Evolutionary conservation across 2,113 vertebrate species (phyloP), one percentile per base, ranked within the genome.

Genomic region (Pipa parva): DNA sequence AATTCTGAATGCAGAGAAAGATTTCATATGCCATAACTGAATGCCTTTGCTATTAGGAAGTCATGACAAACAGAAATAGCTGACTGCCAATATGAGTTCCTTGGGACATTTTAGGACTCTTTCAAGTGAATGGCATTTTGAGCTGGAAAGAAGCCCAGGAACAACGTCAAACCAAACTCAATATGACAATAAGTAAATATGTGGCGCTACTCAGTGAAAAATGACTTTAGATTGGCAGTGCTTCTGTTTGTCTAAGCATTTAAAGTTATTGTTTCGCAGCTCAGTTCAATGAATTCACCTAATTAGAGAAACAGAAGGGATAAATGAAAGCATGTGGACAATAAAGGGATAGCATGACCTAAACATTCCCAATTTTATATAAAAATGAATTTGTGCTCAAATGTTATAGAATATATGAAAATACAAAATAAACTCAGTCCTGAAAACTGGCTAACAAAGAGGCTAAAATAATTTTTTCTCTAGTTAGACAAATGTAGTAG

Each of bases 61-160:
- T 73, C 75, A 78, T 72, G 80, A 83, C 85, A 84, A 85, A 88
- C 82, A 84, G 83, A 86, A 86, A 83, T 81, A 85, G 82, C 73
- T 81, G 74, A 63, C 81, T 82, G 86, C 84, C 84, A 86, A 77
- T 81, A 89, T 79, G 85, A 84, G 76, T 71, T 90, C 85, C 81
- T 80, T 83, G 88, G 87, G 88, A 87, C 85, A 20, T 75, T 81
- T 87, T 86, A 86, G 79, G 73, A 82, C 74, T 72, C 76, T 84
- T 87, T 87, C 82, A 84, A 83, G 77, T 79, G 80, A 85, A 82
- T 6, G 78, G 80, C 77, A 77, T 84, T 87, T 42, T 83, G 83
- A 83, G 78, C 74, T 89, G 88, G 88, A 87, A 84, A 48, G 65
- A 73, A 82, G 85, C 86, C 87, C 84, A 83, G 74, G 80, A 78